phyloP scores from a whole-genome alignment of 2,888 invertebrate genomes.

The Halictus ligatus region DNA sequence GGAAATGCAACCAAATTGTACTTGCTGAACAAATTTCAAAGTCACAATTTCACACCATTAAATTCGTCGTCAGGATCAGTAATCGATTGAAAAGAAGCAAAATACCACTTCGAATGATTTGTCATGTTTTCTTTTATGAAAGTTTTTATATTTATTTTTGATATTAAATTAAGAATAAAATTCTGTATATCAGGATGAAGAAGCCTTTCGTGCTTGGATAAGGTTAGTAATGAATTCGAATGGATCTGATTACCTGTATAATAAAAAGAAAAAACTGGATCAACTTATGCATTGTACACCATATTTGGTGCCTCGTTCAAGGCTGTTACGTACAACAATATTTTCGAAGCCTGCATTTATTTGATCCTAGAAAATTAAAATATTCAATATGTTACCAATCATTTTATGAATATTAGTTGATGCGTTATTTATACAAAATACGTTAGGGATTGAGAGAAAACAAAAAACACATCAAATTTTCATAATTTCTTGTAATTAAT shows the following conservation, averaged over 20 bases:
- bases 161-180: conserved; percentile 65
- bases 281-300: conserved; percentile 50
- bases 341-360: conserved; percentile 59
- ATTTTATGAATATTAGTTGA: conserved; percentile 52
- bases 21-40: conserved; percentile 46
- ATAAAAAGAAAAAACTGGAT: conserved; percentile 19
- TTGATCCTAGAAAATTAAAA: conserved; percentile 46
- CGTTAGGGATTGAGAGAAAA: conserved; percentile 33
- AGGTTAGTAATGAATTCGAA: conserved; percentile 37
- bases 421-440: conserved; percentile 51
- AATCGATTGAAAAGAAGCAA: conserved; percentile 23
- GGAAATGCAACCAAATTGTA: conserved; percentile 81
- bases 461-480: conserved; percentile 27
- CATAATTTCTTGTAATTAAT: conserved; percentile 33
- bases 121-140: conserved; percentile 60
- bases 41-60: conserved; percentile 44
- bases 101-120: conserved; percentile 49
- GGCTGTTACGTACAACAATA: conserved; percentile 34
- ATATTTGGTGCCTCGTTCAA: conserved; percentile 33
- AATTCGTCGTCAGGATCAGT: conserved; percentile 35
- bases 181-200: conserved; percentile 44
- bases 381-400: conserved; percentile 50
- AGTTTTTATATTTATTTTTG: conserved; percentile 69
- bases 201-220: conserved; percentile 33
- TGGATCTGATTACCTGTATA: conserved; percentile 43